Evolutionary conservation across 1,140 invertebrate species (phyloP).

Genomic region (Araneus ventricosus): DNA sequence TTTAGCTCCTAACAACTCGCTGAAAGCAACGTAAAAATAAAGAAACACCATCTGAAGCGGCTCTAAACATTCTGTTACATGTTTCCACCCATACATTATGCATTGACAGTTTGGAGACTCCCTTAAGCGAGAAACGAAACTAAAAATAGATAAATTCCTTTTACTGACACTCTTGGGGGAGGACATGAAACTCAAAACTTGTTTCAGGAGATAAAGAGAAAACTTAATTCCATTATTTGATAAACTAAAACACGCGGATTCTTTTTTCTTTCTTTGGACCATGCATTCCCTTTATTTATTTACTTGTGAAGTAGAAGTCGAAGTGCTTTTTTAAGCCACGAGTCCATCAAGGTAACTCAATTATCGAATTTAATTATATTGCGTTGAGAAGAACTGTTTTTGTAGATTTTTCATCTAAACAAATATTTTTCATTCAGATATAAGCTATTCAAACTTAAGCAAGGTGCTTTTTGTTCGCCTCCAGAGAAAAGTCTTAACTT

Average conservation of each 20-base stretch:
- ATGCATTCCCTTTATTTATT: background rate
- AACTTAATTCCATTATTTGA: slow-evolving; percentile 56
- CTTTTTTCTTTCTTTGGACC: background rate
- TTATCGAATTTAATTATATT: slow-evolving; percentile 48
- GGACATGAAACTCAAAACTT: slow-evolving; percentile 49
- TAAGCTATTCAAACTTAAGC: background rate
- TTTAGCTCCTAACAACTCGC: background rate
- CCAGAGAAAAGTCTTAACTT: too few species aligned
- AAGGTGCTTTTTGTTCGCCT: background rate
- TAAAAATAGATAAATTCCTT: slow-evolving; percentile 59
- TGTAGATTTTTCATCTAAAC: background rate
- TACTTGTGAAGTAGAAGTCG: background rate
- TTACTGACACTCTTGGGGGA: background rate
- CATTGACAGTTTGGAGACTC: slow-evolving; percentile 53
- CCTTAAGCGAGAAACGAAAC: slow-evolving; percentile 17
- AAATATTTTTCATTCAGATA: background rate
- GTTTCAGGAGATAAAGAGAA: slow-evolving; percentile 43
- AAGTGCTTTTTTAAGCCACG: background rate
- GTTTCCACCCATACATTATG: slow-evolving; percentile 40
- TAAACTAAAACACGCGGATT: slow-evolving; percentile 33
- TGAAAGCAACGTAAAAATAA: background rate
- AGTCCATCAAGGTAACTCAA: slow-evolving; percentile 33
- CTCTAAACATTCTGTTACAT: slow-evolving; percentile 28
- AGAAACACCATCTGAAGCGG: background rate
- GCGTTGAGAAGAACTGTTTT: background rate